Percentiles rank a stretch among this genome's conserved stretches.
Evolutionary conservation across 2,888 invertebrate species (phyloP).

Genomic region (Lysandra coridon): DNA sequence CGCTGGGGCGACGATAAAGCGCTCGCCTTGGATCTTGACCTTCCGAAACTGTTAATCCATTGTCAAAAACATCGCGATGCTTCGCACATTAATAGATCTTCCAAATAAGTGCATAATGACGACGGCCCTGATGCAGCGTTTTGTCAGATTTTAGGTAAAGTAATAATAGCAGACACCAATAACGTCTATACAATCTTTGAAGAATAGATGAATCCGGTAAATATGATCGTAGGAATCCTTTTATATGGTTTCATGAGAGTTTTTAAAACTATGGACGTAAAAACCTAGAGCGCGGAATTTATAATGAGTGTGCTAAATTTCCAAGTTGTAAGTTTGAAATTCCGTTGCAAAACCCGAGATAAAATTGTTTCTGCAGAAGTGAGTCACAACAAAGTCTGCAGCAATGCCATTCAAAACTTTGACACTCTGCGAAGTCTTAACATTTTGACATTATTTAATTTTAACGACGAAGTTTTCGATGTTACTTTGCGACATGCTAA

Average conservation of each 20-base stretch:
- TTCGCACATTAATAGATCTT: not conserved
- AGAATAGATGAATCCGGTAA: not conserved
- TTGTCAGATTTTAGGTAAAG: not conserved
- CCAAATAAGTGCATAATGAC: conserved; percentile 10
- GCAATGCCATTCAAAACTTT: not conserved
- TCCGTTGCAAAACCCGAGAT: conserved; percentile 17
- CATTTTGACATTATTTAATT: not conserved
- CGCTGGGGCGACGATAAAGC: not conserved
- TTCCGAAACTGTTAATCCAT: conserved; percentile 15
- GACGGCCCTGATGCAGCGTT: not conserved
- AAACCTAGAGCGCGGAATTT: not conserved
- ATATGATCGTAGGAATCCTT: not conserved
- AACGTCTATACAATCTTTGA: not conserved
- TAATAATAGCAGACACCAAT: not conserved
- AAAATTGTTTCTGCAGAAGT: conserved; percentile 16
- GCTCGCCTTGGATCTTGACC: conserved; percentile 25
- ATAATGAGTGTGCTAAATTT: conserved; percentile 7
- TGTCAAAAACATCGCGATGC: conserved; percentile 23
- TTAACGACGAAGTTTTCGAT: not conserved
- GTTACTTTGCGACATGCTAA: not conserved
- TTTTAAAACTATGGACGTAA: not conserved
- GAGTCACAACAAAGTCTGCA: not conserved
- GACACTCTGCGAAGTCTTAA: not conserved
- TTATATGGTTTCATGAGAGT: not conserved
- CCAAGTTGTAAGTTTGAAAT: not conserved